Evolutionary conservation across 92 coral and sea anemone species (phyloP).

Genomic region (Zoanthus gigantus): DNA sequence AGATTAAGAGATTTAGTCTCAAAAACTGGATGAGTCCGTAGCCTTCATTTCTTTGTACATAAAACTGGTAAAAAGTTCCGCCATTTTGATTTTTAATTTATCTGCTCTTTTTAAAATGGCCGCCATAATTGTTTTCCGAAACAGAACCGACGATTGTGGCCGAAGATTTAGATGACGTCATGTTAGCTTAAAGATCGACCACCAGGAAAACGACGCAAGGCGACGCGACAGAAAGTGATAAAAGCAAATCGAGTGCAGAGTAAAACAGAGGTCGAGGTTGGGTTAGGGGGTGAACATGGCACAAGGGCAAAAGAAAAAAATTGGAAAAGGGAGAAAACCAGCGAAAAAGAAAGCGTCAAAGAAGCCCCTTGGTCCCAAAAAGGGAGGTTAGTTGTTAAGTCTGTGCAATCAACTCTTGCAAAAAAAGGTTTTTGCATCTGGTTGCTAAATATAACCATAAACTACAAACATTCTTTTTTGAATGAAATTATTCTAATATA

Average conservation of each 20-base stretch:
- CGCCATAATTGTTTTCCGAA: too few relatives aligned
- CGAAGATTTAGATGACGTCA: too few relatives aligned
- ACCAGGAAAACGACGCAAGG: neutral
- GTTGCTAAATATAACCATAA: too few relatives aligned
- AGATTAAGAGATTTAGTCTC: too few relatives aligned
- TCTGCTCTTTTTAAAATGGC: too few relatives aligned
- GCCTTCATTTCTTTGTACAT: too few relatives aligned
- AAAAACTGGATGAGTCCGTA: too few relatives aligned
- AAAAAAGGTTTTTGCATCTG: neutral
- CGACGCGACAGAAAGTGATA: slow-evolving; percentile 33
- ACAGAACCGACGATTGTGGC: too few relatives aligned
- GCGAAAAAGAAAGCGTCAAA: slow-evolving; percentile 77
- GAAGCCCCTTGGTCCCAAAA: slow-evolving; percentile 86
- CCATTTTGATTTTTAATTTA: too few relatives aligned
- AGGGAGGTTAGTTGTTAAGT: slow-evolving; percentile 76
- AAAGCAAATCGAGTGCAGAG: slow-evolving; percentile 10
- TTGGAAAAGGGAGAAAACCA: slow-evolving; percentile 56
- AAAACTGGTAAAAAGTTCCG: too few relatives aligned
- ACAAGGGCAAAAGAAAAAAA: slow-evolving; percentile 86
- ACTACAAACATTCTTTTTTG: neutral
- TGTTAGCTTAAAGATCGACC: too few relatives aligned
- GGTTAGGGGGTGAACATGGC: slow-evolving; percentile 67
- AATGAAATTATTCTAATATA: neutral
- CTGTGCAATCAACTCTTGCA: neutral
- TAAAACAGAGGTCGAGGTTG: slow-evolving; percentile 3